Evolutionary conservation across 2,113 vertebrate genomes (phyloP), one percentile per base, ranked within the genome.

Genomic region (Strix aluco): DNA sequence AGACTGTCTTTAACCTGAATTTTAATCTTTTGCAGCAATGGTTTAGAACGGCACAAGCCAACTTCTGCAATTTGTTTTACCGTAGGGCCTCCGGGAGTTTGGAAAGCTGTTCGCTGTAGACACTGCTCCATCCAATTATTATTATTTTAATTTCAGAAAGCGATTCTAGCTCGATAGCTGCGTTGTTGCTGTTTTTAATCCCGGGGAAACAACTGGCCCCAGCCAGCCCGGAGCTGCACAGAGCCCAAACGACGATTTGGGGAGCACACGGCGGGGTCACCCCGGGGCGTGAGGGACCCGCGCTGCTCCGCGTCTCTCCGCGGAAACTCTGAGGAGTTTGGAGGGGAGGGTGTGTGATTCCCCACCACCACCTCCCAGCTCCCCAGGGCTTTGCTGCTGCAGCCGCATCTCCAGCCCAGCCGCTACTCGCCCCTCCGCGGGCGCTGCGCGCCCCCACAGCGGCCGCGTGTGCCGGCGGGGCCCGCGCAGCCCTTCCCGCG

Each of bases 211-310:
- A 55, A 32, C 72, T 47, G 40, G 25, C 59, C 26, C 26, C 2
- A 16, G 61, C 70, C 70, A 82, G 26, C 85, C 67, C 81, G 1
- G 65, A 54, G 10, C 25, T 51, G 11, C 42, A 2, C 34, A 0
- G 36, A 87, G 40, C 79, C 74, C 69, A 1, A 0, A 27, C 1
- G 27, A 1, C 4, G 20, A 5, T 36, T 0, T 2, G 29, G 73
- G 79, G 69, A 30, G 47, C 42, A 6, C 84, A 0, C 13, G 7
- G 75, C 6, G 3, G 69, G 63, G 23, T 61, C 26, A 25, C 63
- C 30, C 38, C 10, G 55, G 58, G 7, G 61, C 13, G 18, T 32
- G 2, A 3, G 25, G 38, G 47, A 17, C 30, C 66, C 25, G 54
- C 59, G 18, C 32, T 20, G 36, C 67, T 59, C 84, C 36, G 58